Base-by-base conservation (phyloP, 2,113 vertebrate species). In the Passer domesticus region DNA sequence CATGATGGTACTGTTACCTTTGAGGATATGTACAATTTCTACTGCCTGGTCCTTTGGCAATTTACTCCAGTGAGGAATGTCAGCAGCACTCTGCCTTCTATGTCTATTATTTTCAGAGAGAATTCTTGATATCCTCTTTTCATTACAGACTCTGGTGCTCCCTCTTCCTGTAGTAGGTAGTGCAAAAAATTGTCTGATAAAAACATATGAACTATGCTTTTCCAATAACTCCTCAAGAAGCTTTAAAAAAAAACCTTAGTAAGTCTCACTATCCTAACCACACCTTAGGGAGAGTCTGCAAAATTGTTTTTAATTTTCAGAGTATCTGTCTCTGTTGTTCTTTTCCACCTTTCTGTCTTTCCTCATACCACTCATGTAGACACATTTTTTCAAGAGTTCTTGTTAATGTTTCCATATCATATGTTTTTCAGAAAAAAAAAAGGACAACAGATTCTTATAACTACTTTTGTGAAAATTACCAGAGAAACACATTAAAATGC, bases 341-440 rank as follows among this genome's bases (percentile, higher is more conserved):
- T 66, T 89, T 89, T 83, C 55, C 14, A 41, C 7, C 5, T 50
- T 53, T 53, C 25, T 15, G 33, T 76, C n/a, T 70, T 67, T 82
- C 18, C 13, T 62, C 4, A 13, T 25, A 60, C 4, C 7, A 20
- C 27, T 82, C 44, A 46, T 0, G 0, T 0, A 63, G 17, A 66
- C 7, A 77, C 0, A 1, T 10, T 47, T 74, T 83, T 76, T 64
- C 22, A 33, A 17, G 41, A 83, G 4, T 13, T 58, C 20, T 74
- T 82, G 15, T 53, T 25, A 74, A 14, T 39, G 52, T 44, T 77
- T n/a, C 33, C 16, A 14, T 10, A 4, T 46, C 37, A 81, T 2
- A 24, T 0, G 4, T 66, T 94, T 27, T 62, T 73, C 30, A 67
- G 43, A 46, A 25, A 22, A 30, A 25, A 53, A 27, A 28, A 44